Evolutionary conservation across 2,888 invertebrate genomes (phyloP).

Genomic region (Calephelis perditalis): DNA sequence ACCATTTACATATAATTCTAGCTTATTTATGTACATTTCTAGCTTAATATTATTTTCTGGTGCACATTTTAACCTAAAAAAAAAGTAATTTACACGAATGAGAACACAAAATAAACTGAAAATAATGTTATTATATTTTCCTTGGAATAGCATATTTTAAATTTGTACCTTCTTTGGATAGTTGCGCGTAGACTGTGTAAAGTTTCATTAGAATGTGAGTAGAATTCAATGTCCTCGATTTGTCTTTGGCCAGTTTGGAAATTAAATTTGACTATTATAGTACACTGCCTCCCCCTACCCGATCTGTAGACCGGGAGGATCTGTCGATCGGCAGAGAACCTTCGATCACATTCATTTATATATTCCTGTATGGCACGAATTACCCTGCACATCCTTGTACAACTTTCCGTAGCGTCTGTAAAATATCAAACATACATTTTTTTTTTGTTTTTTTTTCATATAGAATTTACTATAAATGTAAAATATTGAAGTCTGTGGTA

Average conservation of each 20-base stretch:
- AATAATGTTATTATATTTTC: neutral
- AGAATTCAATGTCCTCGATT: conserved; percentile 94
- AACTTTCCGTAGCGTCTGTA: conserved; percentile 61
- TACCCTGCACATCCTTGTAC: conserved; percentile 90
- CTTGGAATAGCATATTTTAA: conserved; percentile 7
- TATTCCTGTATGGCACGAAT: conserved; percentile 97
- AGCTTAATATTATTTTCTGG: conserved; percentile 85
- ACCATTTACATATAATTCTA: conserved; percentile 93
- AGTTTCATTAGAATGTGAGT: conserved; percentile 96
- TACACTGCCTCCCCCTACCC: conserved; percentile 92
- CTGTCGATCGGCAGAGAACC: conserved; percentile 91
- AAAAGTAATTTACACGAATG: conserved; percentile 21
- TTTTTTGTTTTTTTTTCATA: no score
- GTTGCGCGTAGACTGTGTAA: conserved; percentile 89
- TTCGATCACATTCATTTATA: conserved; percentile 95
- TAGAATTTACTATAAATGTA: neutral
- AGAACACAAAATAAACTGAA: neutral
- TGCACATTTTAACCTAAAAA: conserved; percentile 66
- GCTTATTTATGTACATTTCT: conserved; percentile 93
- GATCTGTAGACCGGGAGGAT: conserved; percentile 94
- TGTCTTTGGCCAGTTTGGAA: conserved; percentile 92
- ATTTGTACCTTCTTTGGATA: conserved; percentile 80
- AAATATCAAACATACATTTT: conserved; percentile 20
- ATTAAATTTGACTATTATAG: conserved; percentile 86
- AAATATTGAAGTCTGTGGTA: neutral